Base-by-base conservation (phyloP, 2,888 invertebrate genomes). In the Agrotis ipsilon region DNA sequence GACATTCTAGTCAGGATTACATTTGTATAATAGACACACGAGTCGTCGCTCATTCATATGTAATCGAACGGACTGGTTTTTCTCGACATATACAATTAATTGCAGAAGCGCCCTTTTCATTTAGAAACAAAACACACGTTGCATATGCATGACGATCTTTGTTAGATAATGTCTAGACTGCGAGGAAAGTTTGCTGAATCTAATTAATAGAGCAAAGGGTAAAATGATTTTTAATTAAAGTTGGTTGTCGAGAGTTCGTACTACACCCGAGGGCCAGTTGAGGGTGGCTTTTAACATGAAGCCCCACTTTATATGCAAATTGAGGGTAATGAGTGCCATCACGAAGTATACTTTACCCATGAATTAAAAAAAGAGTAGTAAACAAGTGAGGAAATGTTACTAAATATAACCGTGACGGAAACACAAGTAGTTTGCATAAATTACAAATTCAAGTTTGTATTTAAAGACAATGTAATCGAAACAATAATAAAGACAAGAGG, bases 231-330 rank as follows among this genome's bases (percentile, higher is more conserved):
- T 81, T 70, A 79, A 78, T 85, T 75, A 80, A 84, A 77, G 32
- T 74, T 73, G 46, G 61, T 45, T 68, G 70, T 67, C 51, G 63
- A 66, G 73, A 73, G 72, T 72, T 69, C 60, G 52, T 78, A 71
- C 72, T 82, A 70, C 27, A 82, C 81, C 78, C 76, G 54, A 70
- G 83, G 79, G 82, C 63, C 57, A 68, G 66, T 66, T 78, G 55
- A 75, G 79, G 84, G 70, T 72, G 82, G 69, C 80, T 75, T 71
- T 74, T 66, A 85, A 83, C 82, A 82, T 78, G 77, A 72, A 82
- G 80, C 74, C 54, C 66, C 85, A 85, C 87, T 89, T 75, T 85
- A 76, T 87, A 90, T 90, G 88, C 84, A 90, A 89, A 90, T 88
- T 84, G 81, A 83, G 67, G 70, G 79, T 87, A 88, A 88, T 86